Evolutionary conservation across 2,797 vertebrate species (phyloP), one percentile per base, ranked within the genome.

Genomic region (Sebastes diaconus): DNA sequence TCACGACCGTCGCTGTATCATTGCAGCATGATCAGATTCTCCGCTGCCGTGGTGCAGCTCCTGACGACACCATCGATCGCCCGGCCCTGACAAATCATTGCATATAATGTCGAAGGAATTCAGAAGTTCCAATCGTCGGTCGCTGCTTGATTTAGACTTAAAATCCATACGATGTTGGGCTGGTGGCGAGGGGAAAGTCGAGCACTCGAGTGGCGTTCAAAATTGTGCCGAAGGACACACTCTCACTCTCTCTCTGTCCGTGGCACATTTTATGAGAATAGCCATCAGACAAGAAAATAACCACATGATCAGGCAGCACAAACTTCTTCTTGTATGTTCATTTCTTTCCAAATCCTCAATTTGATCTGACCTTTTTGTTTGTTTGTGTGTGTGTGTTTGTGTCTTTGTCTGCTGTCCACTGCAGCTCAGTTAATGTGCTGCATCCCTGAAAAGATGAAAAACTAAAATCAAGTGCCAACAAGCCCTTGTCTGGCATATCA

Each of bases 391-490:
- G 46, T 50, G 46, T 50, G 46, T 84, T 52, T 24, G 18, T 73
- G 75, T 70, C n/a, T 70, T 46, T 13, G 75, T 71, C 83, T 88
- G 75, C 81, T 76, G 73, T 90, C 86, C 83, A 77, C 83, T 81
- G 76, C 81, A 71, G 84, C 79, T 83, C 65, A 77, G 70, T 93
- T 91, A 92, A 93, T 93, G 84, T 93, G 88, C 84, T 84, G 75
- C 83, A 84, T 88, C 77, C 84, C 87, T 81, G 25, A 72, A 77
- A 83, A 86, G 81, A 88, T 79, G 80, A 92, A 90, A 93, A 96
- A 94, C 89, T 90, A 79, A 93, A 94, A 87, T 90, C 16, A 91
- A 91, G 94, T 84, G 91, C 93, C 95, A 93, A 93, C 84, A 79
- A 91, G 92, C 94, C 84, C 90, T 86, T 88, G 86, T 91, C 84